Conservation (phyloP, 1,140 invertebrate species). For the Phenacoccus solenopsis region DNA sequence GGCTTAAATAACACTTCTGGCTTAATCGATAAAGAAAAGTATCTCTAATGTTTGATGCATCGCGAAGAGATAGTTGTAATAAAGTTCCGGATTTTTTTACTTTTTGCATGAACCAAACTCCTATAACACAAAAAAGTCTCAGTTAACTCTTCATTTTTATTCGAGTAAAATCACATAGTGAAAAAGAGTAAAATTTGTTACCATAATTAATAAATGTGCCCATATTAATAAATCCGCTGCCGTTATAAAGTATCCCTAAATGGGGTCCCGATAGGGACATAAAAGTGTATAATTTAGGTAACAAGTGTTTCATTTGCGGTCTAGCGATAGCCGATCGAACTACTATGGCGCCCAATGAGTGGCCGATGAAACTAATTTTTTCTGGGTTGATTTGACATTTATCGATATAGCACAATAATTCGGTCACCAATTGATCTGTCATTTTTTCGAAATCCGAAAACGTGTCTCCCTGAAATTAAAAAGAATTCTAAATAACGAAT, state of each 20-base stretch:
- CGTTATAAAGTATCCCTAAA: conserved; percentile 88
- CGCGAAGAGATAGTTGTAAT: conserved; percentile 79
- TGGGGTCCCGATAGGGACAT: conserved; percentile 89
- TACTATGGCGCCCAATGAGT: conserved; percentile 91
- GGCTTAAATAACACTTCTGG: conserved; percentile 64
- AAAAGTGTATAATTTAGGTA: conserved; percentile 82
- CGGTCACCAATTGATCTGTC: conserved; percentile 80
- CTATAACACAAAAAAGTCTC: conserved; percentile 40
- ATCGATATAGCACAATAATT: conserved; percentile 83
- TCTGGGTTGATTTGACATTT: conserved; percentile 63
- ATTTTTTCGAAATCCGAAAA: conserved; percentile 94
- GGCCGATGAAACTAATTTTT: conserved; percentile 89
- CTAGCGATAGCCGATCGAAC: conserved; percentile 78
- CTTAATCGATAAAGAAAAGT: conserved; percentile 77
- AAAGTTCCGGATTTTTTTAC: conserved; percentile 93
- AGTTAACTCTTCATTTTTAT: background rate
- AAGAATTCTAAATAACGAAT: too few relatives aligned
- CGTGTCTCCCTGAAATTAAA: conserved; percentile 59
- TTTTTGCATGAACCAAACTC: conserved; percentile 99
- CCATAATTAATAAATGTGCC: conserved; percentile 41
- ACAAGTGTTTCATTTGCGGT: conserved; percentile 69
- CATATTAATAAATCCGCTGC: conserved; percentile 89
- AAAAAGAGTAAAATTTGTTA: too few relatives aligned
- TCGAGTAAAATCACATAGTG: too few relatives aligned
- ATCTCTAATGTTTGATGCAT: conserved; percentile 69